Percentiles rank a stretch among this genome's conserved stretches.
These are phyloP conservation scores for Leptothorax acervorum DNA, from an alignment of 2,888 invertebrate genomes.

Conservation along the genomic window DNA sequence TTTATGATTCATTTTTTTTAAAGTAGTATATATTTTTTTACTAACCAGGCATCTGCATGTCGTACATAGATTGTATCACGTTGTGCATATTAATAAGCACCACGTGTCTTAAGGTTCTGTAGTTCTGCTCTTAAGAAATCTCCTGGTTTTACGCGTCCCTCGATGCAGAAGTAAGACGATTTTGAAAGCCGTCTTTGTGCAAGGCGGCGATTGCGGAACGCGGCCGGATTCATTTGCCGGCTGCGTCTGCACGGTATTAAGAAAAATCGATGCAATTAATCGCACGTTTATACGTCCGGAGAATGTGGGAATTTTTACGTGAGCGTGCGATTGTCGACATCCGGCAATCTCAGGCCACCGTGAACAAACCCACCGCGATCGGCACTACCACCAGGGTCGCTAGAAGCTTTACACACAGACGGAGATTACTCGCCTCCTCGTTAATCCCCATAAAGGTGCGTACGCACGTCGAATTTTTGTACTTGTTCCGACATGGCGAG, in stretches of 20 bases:
- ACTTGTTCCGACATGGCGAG: neutral
- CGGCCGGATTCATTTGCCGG: constrained; percentile 37
- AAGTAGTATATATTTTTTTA: neutral
- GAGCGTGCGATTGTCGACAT: constrained; percentile 62
- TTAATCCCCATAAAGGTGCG: neutral
- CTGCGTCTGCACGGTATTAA: constrained; percentile 40
- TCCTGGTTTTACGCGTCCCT: constrained; percentile 6
- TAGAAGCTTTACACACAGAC: constrained; percentile 2
- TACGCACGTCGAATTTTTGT: constrained; percentile 9
- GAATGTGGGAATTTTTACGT: constrained; percentile 61
- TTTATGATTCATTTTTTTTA: neutral
- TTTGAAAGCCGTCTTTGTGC: constrained; percentile 31
- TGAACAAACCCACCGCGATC: constrained; percentile 31
- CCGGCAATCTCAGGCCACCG: constrained; percentile 61
- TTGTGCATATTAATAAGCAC: neutral
- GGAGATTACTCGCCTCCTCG: constrained; percentile 8
- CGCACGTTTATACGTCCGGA: constrained; percentile 59
- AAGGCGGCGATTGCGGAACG: constrained; percentile 9
- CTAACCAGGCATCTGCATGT: neutral
- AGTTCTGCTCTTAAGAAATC: neutral
- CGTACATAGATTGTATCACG: neutral
- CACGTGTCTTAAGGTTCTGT: constrained; percentile 5
- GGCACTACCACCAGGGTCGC: neutral
- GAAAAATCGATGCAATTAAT: constrained; percentile 63
- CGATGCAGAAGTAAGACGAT: neutral